Evolutionary conservation across 2,888 invertebrate genomes (phyloP), one percentile per base, ranked within the genome.

Genomic region (Lithophane socia): DNA sequence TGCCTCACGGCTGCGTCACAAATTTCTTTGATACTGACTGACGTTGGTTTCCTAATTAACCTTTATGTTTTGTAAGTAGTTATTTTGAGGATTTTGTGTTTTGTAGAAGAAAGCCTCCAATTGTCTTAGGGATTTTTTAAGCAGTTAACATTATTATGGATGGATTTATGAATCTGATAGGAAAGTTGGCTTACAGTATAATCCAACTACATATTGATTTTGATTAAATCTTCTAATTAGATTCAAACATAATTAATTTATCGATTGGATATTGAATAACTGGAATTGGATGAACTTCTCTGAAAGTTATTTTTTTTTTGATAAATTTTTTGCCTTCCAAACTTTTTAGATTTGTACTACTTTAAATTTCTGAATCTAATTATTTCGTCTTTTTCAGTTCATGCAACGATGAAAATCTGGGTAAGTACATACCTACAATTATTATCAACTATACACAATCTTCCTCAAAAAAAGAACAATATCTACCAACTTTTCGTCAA

Each of bases 41-140:
- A 37, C 37, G 37, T 0, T 0, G 37, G 37, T 37, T 37, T 4
- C 4, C 37, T 37, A 37, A 37, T 37, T 0, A 5, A 37, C 37
- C 37, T 37, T 37, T 37, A 37, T 44, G 1, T 61, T 3, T 83
- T 70, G 24, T 13, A 52, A 52, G 49, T 49, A 13, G 64, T 21
- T 0, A 10, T 60, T 81, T 81, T 24, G 24, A 54, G 58, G 61
- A 42, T 68, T 77, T 54, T 54, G 47, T 49, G 44, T 49, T 56
- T 49, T 24, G 13, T 1, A n/a, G 2, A 13, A 21, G 2, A 18
- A 29, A 29, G 44, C 4, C 16, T 52, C 9, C 12, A 47, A 73
- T 42, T 66, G 2, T 9, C 7, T 13, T 1, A 24, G 13, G 1
- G 1, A 49, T 42, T 29, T 16, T 56, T 56, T 64, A 63, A 52